A percentile compares a stretch with the other conserved stretches of the same genome.
phyloP scores from a whole-genome alignment of 2,888 invertebrate genomes.

The Lordiphosa fenestrarum region DNA sequence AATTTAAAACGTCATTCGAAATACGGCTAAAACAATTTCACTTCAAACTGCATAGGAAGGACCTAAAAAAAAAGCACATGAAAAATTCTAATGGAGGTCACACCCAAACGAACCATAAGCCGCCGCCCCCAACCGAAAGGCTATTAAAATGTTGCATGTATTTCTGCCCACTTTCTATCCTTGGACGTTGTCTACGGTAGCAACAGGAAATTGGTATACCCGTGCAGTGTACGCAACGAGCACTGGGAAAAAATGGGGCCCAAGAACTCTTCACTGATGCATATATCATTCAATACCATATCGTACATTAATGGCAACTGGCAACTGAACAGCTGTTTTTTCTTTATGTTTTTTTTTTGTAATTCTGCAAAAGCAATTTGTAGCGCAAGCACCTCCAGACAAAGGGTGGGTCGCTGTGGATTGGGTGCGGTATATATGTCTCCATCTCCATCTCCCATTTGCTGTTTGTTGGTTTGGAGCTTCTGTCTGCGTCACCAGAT shows the following conservation, averaged over 20 bases:
- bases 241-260: not conserved
- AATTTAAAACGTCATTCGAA: slow-evolving; percentile 32
- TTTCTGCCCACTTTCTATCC: slow-evolving; percentile 5
- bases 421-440: slow-evolving; percentile 11
- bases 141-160: slow-evolving; percentile 23
- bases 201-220: slow-evolving; percentile 10
- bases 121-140: slow-evolving; percentile 27
- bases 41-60: slow-evolving; percentile 13
- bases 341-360: slow-evolving; percentile 14
- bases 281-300: slow-evolving; percentile 7
- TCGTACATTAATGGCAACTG: slow-evolving; percentile 31
- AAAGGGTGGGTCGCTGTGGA: no score
- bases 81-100: slow-evolving; percentile 11
- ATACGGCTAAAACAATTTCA: slow-evolving; percentile 33
- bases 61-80: not conserved
- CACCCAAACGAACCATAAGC: not conserved
- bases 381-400: no score
- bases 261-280: not conserved
- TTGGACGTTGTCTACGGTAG: slow-evolving; percentile 26
- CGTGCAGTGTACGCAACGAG: not conserved
- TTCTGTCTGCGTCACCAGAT: slow-evolving; percentile 26
- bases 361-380: not conserved
- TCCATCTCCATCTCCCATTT: slow-evolving; percentile 1
- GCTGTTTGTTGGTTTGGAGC: not conserved
- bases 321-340: slow-evolving; percentile 48